Conservation (phyloP, 2,113 vertebrate species). For the Phaethon lepturus region DNA sequence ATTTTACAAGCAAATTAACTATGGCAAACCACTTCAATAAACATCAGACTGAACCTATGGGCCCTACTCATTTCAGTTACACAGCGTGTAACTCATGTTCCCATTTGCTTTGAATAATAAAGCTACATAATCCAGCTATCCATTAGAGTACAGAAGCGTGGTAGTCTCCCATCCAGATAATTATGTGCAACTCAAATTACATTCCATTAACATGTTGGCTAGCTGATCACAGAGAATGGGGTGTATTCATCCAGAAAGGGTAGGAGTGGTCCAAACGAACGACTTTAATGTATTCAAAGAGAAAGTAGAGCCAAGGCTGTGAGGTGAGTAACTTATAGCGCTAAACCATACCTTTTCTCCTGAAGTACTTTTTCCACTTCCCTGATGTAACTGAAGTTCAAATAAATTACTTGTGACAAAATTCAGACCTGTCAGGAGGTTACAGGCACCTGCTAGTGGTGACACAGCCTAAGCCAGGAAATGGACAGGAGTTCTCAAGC, state of each 20-base stretch:
- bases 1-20: constrained; percentile 1
- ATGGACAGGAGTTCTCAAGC: neutral
- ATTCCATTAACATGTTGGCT: constrained; percentile 21
- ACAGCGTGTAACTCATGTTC: constrained; percentile 26
- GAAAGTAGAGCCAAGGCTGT: neutral
- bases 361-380: neutral
- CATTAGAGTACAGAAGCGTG: neutral
- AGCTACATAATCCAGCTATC: constrained; percentile 24
- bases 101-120: constrained; percentile 47
- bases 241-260: constrained; percentile 1
- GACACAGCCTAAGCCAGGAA: neutral
- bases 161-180: constrained; percentile 43
- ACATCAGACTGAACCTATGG: neutral
- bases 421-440: neutral
- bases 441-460: neutral
- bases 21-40: neutral
- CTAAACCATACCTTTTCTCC: neutral
- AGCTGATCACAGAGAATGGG: neutral
- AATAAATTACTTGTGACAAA: neutral
- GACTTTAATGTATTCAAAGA: neutral
- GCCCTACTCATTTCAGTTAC: neutral
- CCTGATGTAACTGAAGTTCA: neutral
- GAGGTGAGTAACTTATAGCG: neutral
- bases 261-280: neutral
- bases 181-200: constrained; percentile 32